These are phyloP conservation scores for Anguilla obscura DNA, from an alignment of 2,797 vertebrate species.

Conservation along the genomic window DNA sequence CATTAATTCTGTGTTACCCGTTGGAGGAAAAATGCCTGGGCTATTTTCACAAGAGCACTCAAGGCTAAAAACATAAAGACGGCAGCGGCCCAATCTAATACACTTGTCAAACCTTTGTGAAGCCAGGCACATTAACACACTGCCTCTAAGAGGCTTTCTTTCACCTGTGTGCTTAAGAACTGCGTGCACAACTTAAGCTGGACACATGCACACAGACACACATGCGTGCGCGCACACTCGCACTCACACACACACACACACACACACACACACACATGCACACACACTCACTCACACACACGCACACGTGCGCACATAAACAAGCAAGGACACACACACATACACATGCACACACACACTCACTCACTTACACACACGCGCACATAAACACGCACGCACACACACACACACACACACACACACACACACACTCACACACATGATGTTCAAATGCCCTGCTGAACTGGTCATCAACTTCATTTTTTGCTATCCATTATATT, in stretches of 20 bases:
- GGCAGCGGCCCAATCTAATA: conserved; percentile 62
- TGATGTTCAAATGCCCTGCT: background rate
- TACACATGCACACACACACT: conserved; percentile 35
- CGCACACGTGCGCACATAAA: conserved; percentile 35
- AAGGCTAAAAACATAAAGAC: conserved; percentile 57
- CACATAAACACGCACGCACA: conserved; percentile 35
- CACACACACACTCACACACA: conserved; percentile 30
- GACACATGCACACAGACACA: conserved; percentile 32
- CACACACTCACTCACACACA: conserved; percentile 29
- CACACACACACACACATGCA: background rate
- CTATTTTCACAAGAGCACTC: conserved; percentile 62
- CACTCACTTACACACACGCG: conserved; percentile 31
- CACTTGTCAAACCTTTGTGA: conserved; percentile 38
- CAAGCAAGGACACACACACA: conserved; percentile 31
- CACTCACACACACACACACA: conserved; percentile 38
- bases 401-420: conserved; percentile 24
- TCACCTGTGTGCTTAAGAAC: conserved; percentile 65
- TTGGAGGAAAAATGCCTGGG: conserved; percentile 54
- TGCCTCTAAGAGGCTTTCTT: conserved; percentile 60
- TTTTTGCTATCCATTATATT: background rate
- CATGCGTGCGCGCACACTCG: conserved; percentile 34
- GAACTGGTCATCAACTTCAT: background rate
- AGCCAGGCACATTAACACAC: conserved; percentile 67
- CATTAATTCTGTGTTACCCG: conserved; percentile 25
- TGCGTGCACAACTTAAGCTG: conserved; percentile 65